Conservation (phyloP, 2,888 invertebrate genomes). For the Ichneumoninae sp. region DNA sequence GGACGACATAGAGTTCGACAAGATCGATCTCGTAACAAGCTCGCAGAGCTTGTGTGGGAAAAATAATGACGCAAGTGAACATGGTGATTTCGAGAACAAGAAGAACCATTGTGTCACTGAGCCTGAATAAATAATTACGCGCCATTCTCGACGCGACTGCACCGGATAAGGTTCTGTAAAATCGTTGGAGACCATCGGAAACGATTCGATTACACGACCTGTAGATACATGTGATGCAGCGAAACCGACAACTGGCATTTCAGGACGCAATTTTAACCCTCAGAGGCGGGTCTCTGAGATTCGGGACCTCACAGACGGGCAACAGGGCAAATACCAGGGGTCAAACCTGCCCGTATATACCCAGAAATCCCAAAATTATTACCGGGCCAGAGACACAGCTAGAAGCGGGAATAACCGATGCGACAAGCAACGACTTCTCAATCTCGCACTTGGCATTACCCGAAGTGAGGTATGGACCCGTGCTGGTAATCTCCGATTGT, state of each 20-base stretch:
- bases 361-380: neutral
- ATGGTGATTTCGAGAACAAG: constrained; percentile 15
- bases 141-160: constrained; percentile 16
- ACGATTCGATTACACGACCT: neutral
- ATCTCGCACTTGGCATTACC: neutral
- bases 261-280: constrained; percentile 30
- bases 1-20: constrained; percentile 33
- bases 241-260: neutral
- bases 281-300: constrained; percentile 31
- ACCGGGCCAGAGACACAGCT: neutral
- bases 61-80: constrained; percentile 43
- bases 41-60: constrained; percentile 3
- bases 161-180: constrained; percentile 31
- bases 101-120: constrained; percentile 33
- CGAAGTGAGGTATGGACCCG: constrained; percentile 29
- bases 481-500: constrained; percentile 40
- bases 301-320: constrained; percentile 4
- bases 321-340: neutral
- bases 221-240: neutral
- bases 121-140: constrained; percentile 16
- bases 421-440: constrained; percentile 8
- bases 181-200: constrained; percentile 24
- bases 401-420: constrained; percentile 22
- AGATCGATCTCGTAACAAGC: constrained; percentile 24
- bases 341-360: neutral